These are phyloP conservation scores for Fistularia tabacaria DNA, from an alignment of 2,797 vertebrate species.

Conservation along the genomic window DNA sequence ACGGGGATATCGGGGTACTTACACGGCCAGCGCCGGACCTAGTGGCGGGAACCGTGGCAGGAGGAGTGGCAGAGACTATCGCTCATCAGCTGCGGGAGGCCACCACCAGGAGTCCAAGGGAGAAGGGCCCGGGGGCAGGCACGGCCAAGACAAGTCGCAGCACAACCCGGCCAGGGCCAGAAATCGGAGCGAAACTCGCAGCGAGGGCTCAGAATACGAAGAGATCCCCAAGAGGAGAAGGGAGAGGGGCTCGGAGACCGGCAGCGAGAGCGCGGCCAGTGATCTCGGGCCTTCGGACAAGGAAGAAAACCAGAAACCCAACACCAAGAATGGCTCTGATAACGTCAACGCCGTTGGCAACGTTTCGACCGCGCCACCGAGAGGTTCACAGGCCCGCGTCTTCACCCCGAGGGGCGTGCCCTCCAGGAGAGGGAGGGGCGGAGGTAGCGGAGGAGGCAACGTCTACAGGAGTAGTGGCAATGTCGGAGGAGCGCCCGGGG, in stretches of 20 bases:
- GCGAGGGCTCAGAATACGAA: constrained; percentile 91
- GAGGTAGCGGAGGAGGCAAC: constrained; percentile 70
- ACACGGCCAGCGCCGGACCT: constrained; percentile 73
- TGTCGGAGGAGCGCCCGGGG: constrained; percentile 57
- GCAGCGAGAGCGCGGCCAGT: constrained; percentile 85
- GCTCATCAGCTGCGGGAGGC: constrained; percentile 59
- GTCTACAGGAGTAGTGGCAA: constrained; percentile 67
- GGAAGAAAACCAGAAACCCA: constrained; percentile 73
- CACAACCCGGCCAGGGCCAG: constrained; percentile 79
- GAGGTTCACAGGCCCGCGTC: constrained; percentile 79
- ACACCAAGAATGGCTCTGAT: constrained; percentile 62
- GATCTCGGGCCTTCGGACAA: constrained; percentile 85
- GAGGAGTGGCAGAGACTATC: constrained; percentile 80
- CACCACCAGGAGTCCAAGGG: constrained; percentile 75
- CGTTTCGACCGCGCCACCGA: constrained; percentile 53
- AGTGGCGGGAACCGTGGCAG: constrained; percentile 74
- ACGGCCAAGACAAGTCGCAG: constrained; percentile 64
- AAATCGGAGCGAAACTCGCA: constrained; percentile 88
- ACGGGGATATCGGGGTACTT: constrained; percentile 85
- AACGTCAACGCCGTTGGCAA: constrained; percentile 31
- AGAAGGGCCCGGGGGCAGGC: constrained; percentile 60
- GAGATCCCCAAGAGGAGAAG: constrained; percentile 89
- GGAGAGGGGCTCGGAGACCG: constrained; percentile 89
- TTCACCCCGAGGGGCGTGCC: constrained; percentile 94
- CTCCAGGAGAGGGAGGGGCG: constrained; percentile 85